Conservation (phyloP, 2,113 vertebrate genomes). For the Micromys minutus region DNA sequence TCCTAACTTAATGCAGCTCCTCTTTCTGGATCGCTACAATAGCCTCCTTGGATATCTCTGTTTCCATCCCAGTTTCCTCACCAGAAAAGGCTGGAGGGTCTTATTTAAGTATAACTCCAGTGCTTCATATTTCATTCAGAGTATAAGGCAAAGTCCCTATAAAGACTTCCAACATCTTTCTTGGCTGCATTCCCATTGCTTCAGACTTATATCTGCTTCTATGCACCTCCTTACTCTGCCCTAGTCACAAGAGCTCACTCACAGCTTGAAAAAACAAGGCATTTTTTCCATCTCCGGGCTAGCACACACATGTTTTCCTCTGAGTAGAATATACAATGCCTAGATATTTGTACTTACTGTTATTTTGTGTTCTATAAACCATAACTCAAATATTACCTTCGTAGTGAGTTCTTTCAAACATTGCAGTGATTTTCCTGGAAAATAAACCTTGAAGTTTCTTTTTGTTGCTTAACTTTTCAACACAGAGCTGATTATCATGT, state of each 20-base stretch:
- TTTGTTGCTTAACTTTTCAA: conserved; percentile 41
- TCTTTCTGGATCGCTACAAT: background rate
- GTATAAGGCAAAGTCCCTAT: conserved; percentile 40
- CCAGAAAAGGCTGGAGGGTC: background rate
- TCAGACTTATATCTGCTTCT: background rate
- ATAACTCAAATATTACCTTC: conserved; percentile 34
- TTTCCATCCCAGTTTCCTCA: background rate
- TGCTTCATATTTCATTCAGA: conserved; percentile 29
- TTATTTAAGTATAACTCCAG: conserved; percentile 11
- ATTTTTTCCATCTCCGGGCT: background rate
- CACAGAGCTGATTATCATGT: background rate
- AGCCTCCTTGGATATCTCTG: background rate
- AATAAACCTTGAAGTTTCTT: background rate
- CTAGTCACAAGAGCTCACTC: background rate
- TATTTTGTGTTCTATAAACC: background rate
- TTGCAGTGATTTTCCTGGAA: background rate
- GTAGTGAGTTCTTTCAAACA: background rate
- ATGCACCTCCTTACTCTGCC: background rate
- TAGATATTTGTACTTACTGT: background rate
- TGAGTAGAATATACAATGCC: background rate
- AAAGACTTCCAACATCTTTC: background rate
- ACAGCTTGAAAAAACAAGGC: background rate
- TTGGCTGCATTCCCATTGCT: background rate
- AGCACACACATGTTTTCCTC: background rate
- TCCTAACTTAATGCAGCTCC: background rate